phyloP scores from a whole-genome alignment of 2,888 invertebrate genomes.

The Polydrusus tereticollis region DNA sequence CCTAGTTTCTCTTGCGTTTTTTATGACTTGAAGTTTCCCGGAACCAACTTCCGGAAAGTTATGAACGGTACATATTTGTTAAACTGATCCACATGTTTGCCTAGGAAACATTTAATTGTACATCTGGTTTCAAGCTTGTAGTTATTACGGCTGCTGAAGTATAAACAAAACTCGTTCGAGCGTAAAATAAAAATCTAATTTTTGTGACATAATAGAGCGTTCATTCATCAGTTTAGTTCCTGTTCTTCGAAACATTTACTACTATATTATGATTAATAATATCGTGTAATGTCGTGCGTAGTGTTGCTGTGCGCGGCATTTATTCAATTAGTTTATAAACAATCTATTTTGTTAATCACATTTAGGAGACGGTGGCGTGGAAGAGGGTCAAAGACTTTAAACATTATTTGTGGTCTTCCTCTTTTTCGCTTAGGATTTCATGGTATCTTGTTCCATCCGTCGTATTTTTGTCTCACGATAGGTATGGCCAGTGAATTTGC shows the following conservation, averaged over 20 bases:
- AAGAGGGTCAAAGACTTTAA: slow-evolving; percentile 3
- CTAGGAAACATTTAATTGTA: not conserved
- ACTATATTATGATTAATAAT: slow-evolving; percentile 22
- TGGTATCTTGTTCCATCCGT: too few species aligned
- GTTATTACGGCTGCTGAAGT: not conserved
- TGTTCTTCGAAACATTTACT: slow-evolving; percentile 30
- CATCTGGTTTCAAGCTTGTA: slow-evolving; percentile 6
- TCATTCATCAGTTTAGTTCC: slow-evolving; percentile 30
- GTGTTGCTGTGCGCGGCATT: slow-evolving; percentile 9
- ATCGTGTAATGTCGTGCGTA: slow-evolving; percentile 26
- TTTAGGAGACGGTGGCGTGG: not conserved
- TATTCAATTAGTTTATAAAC: slow-evolving; percentile 25
- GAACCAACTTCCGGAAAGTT: not conserved
- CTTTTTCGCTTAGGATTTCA: too few species aligned
- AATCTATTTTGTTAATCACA: slow-evolving; percentile 20
- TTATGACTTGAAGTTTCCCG: not conserved
- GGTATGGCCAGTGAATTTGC: too few species aligned
- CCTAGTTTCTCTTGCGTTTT: too few species aligned
- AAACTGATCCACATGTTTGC: not conserved
- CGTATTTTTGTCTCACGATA: too few species aligned
- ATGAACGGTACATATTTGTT: not conserved
- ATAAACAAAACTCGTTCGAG: slow-evolving; percentile 11
- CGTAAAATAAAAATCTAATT: slow-evolving; percentile 18
- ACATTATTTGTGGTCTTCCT: too few species aligned
- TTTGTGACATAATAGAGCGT: slow-evolving; percentile 27